Evolutionary conservation across 2,797 vertebrate genomes (phyloP), one percentile per base, ranked within the genome.

Genomic region (Apodemus agrarius): DNA sequence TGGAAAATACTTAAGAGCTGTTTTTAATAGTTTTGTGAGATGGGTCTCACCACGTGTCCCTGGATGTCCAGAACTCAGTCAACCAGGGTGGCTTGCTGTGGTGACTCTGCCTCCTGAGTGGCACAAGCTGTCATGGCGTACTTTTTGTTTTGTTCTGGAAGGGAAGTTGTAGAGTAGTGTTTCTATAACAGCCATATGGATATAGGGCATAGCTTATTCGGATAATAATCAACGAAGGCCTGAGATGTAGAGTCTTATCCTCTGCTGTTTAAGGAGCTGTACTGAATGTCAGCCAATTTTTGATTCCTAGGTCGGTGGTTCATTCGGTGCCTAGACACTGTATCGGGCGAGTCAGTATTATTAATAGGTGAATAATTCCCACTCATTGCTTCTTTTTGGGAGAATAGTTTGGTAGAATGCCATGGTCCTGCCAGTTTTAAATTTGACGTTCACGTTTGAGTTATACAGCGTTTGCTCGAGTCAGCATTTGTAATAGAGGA

Each of bases 391-490:
- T 89, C 85, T 65, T 67, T 74, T 52, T n/a, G 49, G 49, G 29
- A 90, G 65, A 82, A 81, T 82, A 79, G 22, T 11, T 65, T 63
- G 31, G 46, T 74, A 63, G 61, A 95, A 34, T 34, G 54, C 95
- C 49, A 96, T 95, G 31, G 59, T 6, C 1, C 22, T 80, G 61
- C 8, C 93, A 79, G 49, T 79, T 91, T 22, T 76, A 80, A 90
- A 78, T 95, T 14, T 81, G 34, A 72, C 83, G 94, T 92, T 65
- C 65, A 89, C 10, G n/a, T 88, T 43, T 72, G 49, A 19, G n/a
- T 89, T 83, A 59, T 17, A 86, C 7, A 78, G 16, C 13, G 14
- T 52, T 85, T 57, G 54, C 29, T 86, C 40, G 49, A 59, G 10
- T 57, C 76, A 85, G 12, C 4, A 79, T 91, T 81, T 88, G 19